Evolutionary conservation across 2,888 invertebrate genomes (phyloP).

Genomic region (Invenusta paracnida): DNA sequence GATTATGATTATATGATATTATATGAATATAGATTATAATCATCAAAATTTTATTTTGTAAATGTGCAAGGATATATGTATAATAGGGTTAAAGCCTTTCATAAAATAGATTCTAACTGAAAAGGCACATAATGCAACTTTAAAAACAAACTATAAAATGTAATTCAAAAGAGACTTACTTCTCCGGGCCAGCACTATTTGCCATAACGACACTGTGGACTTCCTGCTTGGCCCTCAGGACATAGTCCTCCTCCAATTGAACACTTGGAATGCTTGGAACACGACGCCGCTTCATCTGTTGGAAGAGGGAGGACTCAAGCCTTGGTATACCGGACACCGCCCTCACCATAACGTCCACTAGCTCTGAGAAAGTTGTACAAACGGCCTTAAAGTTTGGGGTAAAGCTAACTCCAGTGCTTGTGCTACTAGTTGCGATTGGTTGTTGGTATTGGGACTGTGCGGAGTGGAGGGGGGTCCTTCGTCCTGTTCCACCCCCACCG

Average conservation of each 20-base stretch:
- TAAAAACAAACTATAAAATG: too few species aligned
- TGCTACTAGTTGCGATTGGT: neutral
- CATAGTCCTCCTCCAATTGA: slow-evolving; percentile 50
- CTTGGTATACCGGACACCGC: slow-evolving; percentile 53
- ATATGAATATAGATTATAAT: too few species aligned
- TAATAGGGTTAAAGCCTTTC: too few species aligned
- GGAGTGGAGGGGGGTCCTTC: neutral
- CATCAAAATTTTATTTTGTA: too few species aligned
- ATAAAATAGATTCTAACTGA: too few species aligned
- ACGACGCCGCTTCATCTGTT: slow-evolving; percentile 51
- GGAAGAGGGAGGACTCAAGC: slow-evolving; percentile 54
- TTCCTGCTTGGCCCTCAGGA: slow-evolving; percentile 52
- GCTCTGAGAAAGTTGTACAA: slow-evolving; percentile 51
- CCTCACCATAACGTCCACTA: slow-evolving; percentile 55
- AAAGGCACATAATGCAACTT: too few species aligned
- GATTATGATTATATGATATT: too few species aligned
- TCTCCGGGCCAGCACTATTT: slow-evolving; percentile 55
- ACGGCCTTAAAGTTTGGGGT: slow-evolving; percentile 51
- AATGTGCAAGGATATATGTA: too few species aligned
- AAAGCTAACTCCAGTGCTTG: slow-evolving; percentile 46
- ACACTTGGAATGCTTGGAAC: slow-evolving; percentile 50
- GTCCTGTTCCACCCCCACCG: too few species aligned
- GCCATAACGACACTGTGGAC: slow-evolving; percentile 51
- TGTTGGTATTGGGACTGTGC: neutral
- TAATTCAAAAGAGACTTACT: too few species aligned